Evolutionary conservation across 2,888 invertebrate species (phyloP), one percentile per base, ranked within the genome.

Genomic region (Scaptomyza caliginosa): DNA sequence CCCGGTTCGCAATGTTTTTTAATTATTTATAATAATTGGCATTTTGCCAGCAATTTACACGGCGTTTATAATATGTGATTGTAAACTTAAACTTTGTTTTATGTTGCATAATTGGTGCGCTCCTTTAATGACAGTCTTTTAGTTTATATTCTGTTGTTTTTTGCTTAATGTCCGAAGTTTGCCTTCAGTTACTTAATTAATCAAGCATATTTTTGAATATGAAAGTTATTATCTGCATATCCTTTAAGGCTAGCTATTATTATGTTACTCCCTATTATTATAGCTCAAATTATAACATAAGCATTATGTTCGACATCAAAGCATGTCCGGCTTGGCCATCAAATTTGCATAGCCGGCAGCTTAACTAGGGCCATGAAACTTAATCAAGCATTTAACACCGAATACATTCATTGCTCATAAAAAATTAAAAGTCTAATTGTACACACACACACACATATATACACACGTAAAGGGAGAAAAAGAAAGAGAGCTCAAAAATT

Each of bases 311-410:
- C 49, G 52, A 67, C 71, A 56, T 74, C 51, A 74, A 76, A 76
- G 67, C 45, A 16, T 74, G 69, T 42, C 32, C 48, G 67, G 58
- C 45, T 34, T 74, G 69, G 50, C 32, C 48, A 54, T 62, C 6
- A 68, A 80, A 81, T 77, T 81, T 59, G 70, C 77, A 74, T 81
- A 70, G 67, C 58, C 45, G 17, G 21, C 10, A 30, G 38, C 52
- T 34, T 16, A 34, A 40, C 10, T n/a, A 26, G 43, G 34, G 40
- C 39, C 59, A 75, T 78, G 63, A 70, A 83, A 79, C 75, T 72
- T 80, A 81, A 86, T 86, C 87, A 86, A 77, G 81, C 75, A 80
- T 80, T 81, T 84, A 84, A 77, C 75, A 77, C 85, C 57, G 59
- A 80, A 68, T 80, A 74, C 81, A 84, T 84, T 86, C 81, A 69